phyloP scores from a whole-genome alignment of 2,797 vertebrate genomes.

The Tachyglossus aculeatus region DNA sequence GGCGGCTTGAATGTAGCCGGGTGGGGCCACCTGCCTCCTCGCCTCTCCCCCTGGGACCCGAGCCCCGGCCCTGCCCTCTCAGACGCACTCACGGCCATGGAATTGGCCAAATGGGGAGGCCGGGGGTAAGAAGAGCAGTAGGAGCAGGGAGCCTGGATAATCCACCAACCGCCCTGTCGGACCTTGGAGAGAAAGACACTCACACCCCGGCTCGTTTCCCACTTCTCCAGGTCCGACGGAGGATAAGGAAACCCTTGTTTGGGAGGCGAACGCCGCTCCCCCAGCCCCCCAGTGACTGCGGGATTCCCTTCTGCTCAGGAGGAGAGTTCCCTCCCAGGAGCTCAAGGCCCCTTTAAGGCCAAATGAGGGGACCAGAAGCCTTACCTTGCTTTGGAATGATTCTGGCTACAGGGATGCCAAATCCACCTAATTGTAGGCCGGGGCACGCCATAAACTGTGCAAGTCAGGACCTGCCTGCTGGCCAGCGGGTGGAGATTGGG shows the following conservation, averaged over 20 bases:
- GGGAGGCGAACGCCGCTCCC: too few species aligned
- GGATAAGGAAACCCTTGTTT: too few species aligned
- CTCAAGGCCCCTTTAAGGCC: background rate
- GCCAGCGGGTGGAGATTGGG: conserved; percentile 78
- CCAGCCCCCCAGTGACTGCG: background rate
- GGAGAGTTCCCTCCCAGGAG: background rate
- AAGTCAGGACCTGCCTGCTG: conserved; percentile 86
- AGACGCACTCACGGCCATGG: too few species aligned
- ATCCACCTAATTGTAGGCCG: conserved; percentile 86
- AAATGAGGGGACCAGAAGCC: conserved; percentile 33
- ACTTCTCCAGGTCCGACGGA: too few species aligned
- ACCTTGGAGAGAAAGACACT: too few species aligned
- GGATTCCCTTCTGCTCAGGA: background rate
- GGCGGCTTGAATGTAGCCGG: too few species aligned
- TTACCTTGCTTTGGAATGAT: conserved; percentile 85
- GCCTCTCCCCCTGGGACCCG: too few species aligned
- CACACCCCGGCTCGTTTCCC: background rate
- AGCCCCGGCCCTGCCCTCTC: too few species aligned
- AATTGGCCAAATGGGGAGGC: background rate
- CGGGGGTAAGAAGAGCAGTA: background rate
- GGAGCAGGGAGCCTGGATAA: too few species aligned
- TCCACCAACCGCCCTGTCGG: background rate
- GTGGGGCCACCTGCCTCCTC: too few species aligned
- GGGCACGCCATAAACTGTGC: conserved; percentile 88
- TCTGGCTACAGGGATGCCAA: conserved; percentile 87